Percentiles rank a stretch among this genome's conserved stretches.
Evolutionary conservation across 2,888 invertebrate species (phyloP).

Genomic region (Leptopilina syphax): DNA sequence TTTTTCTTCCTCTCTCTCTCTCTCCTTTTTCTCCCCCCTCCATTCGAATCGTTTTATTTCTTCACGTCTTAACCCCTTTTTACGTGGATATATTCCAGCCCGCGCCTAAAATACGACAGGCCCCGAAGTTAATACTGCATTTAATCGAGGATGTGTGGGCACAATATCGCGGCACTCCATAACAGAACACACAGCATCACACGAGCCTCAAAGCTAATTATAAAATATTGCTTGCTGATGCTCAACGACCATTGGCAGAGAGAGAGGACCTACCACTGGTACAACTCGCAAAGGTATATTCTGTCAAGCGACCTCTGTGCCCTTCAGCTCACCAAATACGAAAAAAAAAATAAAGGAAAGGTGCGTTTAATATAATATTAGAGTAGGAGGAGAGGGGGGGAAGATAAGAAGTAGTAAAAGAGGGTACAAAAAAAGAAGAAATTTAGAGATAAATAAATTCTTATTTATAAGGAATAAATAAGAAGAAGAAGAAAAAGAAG

Average conservation of each 20-base stretch:
- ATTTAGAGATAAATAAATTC: too few relatives aligned
- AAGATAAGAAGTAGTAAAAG: too few relatives aligned
- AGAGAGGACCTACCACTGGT: slow-evolving; percentile 56
- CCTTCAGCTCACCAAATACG: background rate
- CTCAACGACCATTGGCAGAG: slow-evolving; percentile 61
- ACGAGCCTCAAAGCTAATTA: slow-evolving; percentile 70
- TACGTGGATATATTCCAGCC: slow-evolving; percentile 49
- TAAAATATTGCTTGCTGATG: slow-evolving; percentile 68
- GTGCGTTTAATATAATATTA: too few relatives aligned
- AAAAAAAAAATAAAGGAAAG: background rate
- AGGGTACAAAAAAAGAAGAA: too few relatives aligned
- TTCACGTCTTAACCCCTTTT: slow-evolving; percentile 61
- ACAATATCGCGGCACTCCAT: slow-evolving; percentile 66
- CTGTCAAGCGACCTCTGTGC: slow-evolving; percentile 32
- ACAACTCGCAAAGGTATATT: background rate
- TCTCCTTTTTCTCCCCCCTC: slow-evolving; percentile 37
- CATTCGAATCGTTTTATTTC: slow-evolving; percentile 59
- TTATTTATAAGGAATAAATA: background rate
- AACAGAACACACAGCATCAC: slow-evolving; percentile 57
- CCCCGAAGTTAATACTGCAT: slow-evolving; percentile 69
- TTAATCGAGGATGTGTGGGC: slow-evolving; percentile 72
- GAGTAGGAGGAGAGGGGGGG: too few relatives aligned
- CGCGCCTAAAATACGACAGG: slow-evolving; percentile 66
- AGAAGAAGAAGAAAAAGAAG: too few relatives aligned
- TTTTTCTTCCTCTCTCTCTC: slow-evolving; percentile 38